These are phyloP conservation scores for Chloroceryle inda DNA, from an alignment of 2,797 vertebrate genomes.

Conservation along the genomic window DNA sequence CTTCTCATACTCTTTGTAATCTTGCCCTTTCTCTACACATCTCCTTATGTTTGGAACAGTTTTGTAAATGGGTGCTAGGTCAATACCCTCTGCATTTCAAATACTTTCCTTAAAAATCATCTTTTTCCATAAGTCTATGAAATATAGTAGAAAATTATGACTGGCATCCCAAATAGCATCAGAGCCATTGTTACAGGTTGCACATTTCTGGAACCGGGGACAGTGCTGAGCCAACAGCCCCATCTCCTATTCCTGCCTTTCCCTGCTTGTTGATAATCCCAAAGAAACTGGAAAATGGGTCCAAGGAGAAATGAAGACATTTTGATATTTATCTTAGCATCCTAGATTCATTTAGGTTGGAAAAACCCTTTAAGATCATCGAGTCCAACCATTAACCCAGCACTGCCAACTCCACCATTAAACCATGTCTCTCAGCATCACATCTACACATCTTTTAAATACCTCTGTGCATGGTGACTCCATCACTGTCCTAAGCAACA, in stretches of 20 bases:
- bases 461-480: not conserved
- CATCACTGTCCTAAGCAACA: not conserved
- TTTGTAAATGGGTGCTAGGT: not conserved
- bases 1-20: not conserved
- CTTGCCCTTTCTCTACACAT: not conserved
- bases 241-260: not conserved
- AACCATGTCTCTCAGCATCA: not conserved
- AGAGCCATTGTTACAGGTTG: rapidly evolving
- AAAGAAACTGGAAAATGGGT: not conserved
- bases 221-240: not conserved
- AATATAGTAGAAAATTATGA: not conserved
- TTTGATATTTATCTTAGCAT: not conserved
- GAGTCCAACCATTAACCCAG: not conserved
- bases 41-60: not conserved
- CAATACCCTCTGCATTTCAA: not conserved
- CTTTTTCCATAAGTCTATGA: not conserved
- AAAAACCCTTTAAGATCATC: not conserved
- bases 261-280: not conserved
- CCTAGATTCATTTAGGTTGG: too few species aligned
- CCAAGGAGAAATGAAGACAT: not conserved
- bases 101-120: not conserved
- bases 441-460: not conserved
- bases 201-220: not conserved
- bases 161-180: not conserved
- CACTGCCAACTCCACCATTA: not conserved